These are phyloP conservation scores for Percopsis omiscomaycus DNA, from an alignment of 2,797 vertebrate genomes.

Conservation along the genomic window DNA sequence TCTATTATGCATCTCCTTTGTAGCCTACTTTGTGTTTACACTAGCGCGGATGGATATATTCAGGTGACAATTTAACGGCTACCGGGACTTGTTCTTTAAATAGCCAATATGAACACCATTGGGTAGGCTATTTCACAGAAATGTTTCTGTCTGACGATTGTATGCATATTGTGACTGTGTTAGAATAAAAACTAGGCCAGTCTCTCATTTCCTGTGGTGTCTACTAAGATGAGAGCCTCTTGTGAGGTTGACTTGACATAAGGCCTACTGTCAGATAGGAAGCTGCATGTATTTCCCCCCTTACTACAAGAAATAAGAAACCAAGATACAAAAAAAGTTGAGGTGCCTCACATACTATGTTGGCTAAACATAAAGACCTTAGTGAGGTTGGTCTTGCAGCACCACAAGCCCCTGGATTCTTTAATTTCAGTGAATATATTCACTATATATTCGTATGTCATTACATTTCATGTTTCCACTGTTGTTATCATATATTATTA, in stretches of 20 bases:
- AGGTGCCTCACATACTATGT: background rate
- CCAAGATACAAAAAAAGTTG: background rate
- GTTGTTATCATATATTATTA: too few relatives aligned
- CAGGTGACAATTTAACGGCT: constrained; percentile 87
- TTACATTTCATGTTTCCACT: too few relatives aligned
- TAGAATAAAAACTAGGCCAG: background rate
- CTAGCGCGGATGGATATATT: constrained; percentile 87
- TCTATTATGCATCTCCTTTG: constrained; percentile 19
- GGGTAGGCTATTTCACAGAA: constrained; percentile 66
- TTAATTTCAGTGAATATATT: too few relatives aligned
- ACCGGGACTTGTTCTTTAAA: constrained; percentile 91
- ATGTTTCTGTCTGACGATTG: constrained; percentile 15
- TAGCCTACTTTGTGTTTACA: constrained; percentile 79
- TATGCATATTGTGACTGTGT: background rate
- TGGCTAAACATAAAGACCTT: background rate
- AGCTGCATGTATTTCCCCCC: background rate
- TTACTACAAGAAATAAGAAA: background rate
- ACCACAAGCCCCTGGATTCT: too few relatives aligned
- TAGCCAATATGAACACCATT: constrained; percentile 66
- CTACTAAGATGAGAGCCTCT: background rate
- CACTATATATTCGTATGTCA: too few relatives aligned
- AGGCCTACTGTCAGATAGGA: background rate
- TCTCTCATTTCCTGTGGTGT: background rate
- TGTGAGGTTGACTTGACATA: background rate
- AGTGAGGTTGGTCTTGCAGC: too few relatives aligned